Conservation (phyloP, 2,888 invertebrate species). For the Euphydryas editha region DNA sequence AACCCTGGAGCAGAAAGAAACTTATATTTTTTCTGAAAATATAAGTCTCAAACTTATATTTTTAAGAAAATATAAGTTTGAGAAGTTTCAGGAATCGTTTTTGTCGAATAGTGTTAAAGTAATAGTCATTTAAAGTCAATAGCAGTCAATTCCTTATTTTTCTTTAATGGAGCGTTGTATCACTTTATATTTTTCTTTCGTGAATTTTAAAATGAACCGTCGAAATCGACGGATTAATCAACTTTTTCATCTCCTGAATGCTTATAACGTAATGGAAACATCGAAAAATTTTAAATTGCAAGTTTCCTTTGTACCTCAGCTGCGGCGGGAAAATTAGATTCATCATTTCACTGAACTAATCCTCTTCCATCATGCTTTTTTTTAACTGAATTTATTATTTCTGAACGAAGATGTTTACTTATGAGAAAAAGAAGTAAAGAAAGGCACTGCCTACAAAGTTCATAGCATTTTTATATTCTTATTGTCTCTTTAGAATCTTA, state of each 20-base stretch:
- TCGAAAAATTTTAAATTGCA: constrained; percentile 46
- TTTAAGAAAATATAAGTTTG: no score
- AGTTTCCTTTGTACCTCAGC: constrained; percentile 43
- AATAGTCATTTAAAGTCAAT: no score
- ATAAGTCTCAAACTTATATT: no score
- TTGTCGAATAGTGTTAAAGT: no score
- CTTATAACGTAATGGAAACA: constrained; percentile 43
- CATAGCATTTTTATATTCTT: background rate
- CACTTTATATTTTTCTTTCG: constrained; percentile 34
- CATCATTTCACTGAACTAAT: constrained; percentile 43
- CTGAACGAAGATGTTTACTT: constrained; percentile 15
- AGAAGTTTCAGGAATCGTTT: no score
- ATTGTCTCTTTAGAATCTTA: background rate
- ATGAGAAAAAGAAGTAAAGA: background rate
- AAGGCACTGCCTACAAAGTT: background rate
- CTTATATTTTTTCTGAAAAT: no score
- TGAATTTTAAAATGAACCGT: constrained; percentile 43
- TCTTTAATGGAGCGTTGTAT: constrained; percentile 26
- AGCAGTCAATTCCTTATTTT: constrained; percentile 17
- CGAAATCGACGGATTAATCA: constrained; percentile 45
- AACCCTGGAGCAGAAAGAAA: no score
- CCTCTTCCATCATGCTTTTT: constrained; percentile 33
- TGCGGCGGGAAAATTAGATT: constrained; percentile 43
- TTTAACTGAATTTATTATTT: constrained; percentile 29
- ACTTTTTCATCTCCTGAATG: constrained; percentile 44